phyloP scores from a whole-genome alignment of 2,888 invertebrate species.

The Harpalus rufipes region DNA sequence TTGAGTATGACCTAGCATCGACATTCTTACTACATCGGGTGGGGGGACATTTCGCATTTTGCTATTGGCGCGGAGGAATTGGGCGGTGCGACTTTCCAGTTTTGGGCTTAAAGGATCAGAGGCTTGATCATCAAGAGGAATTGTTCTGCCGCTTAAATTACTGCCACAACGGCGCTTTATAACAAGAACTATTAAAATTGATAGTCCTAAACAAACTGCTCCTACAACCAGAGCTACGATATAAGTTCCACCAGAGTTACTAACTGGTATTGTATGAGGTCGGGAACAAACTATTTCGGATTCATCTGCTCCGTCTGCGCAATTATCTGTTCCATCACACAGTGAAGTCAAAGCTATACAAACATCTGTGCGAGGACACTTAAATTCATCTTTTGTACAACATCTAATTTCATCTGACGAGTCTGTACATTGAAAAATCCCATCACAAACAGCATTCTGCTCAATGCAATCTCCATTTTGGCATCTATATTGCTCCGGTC shows the following conservation, averaged over 20 bases:
- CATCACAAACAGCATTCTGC: slow-evolving; percentile 80
- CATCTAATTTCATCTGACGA: slow-evolving; percentile 85
- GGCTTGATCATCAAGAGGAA: slow-evolving; percentile 80
- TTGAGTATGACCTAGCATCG: slow-evolving; percentile 80
- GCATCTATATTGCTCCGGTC: slow-evolving; percentile 84
- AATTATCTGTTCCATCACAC: slow-evolving; percentile 89
- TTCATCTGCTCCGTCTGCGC: slow-evolving; percentile 91
- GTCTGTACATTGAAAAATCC: slow-evolving; percentile 83
- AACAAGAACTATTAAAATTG: background rate
- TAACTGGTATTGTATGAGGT: slow-evolving; percentile 65
- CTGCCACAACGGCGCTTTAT: slow-evolving; percentile 63
- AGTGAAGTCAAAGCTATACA: slow-evolving; percentile 84
- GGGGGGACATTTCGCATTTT: slow-evolving; percentile 75
- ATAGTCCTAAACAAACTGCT: slow-evolving; percentile 9
- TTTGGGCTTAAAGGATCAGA: slow-evolving; percentile 83
- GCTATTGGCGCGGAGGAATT: slow-evolving; percentile 72
- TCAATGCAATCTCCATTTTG: slow-evolving; percentile 76
- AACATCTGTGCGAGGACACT: slow-evolving; percentile 85
- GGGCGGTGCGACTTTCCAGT: slow-evolving; percentile 73
- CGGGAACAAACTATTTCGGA: slow-evolving; percentile 81
- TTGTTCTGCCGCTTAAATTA: slow-evolving; percentile 52
- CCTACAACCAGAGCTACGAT: slow-evolving; percentile 32
- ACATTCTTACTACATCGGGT: slow-evolving; percentile 82
- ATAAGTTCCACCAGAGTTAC: slow-evolving; percentile 9
- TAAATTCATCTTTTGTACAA: slow-evolving; percentile 83